These are phyloP conservation scores for Babylonia areolata DNA, from an alignment of 1,140 invertebrate species.

Conservation along the genomic window DNA sequence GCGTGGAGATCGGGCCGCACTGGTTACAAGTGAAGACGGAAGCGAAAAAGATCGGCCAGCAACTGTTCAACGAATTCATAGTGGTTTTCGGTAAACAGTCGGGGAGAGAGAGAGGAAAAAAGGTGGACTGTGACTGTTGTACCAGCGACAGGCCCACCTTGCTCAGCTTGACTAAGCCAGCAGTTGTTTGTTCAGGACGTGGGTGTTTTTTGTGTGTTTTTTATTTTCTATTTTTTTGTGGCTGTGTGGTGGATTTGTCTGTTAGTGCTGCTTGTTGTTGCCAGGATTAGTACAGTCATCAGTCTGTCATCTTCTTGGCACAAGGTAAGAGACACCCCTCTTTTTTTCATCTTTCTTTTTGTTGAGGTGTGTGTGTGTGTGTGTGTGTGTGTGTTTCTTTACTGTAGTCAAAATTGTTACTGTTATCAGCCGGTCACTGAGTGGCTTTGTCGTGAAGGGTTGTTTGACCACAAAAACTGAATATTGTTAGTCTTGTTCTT, in stretches of 20 bases:
- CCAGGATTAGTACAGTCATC: background rate
- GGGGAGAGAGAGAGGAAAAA: no score
- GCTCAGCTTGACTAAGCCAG: background rate
- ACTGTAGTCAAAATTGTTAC: no score
- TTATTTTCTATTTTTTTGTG: no score
- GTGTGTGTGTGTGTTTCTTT: no score
- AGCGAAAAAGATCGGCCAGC: constrained; percentile 27
- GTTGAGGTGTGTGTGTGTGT: no score
- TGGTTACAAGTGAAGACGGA: constrained; percentile 20
- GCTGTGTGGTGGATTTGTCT: constrained; percentile 21
- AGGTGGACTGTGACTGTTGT: background rate
- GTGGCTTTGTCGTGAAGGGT: no score
- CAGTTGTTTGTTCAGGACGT: background rate
- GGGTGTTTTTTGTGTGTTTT: no score
- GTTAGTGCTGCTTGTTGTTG: background rate
- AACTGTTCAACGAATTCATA: constrained; percentile 17
- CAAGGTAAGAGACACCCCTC: no score
- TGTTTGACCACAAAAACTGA: no score
- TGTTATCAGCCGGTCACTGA: no score
- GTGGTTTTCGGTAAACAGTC: constrained; percentile 30
- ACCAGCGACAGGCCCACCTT: background rate
- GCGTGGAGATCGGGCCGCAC: background rate
- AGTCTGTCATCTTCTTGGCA: no score
- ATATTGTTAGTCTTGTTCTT: no score
- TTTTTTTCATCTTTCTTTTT: background rate